Evolutionary conservation across 2,888 invertebrate species (phyloP).

Genomic region (Macrophya alboannulata): DNA sequence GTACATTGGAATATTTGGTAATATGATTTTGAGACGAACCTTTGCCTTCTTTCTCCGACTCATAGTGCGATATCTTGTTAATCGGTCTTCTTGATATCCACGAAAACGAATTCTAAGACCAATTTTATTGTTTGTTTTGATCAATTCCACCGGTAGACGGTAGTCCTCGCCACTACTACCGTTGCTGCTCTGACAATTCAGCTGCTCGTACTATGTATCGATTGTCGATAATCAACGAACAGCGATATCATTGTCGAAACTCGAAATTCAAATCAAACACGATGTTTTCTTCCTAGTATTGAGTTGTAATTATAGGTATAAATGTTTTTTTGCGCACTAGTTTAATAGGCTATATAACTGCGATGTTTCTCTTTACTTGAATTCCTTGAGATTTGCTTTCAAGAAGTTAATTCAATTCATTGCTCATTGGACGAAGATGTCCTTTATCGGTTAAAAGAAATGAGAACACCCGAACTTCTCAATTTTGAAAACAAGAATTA

Average conservation of each 20-base stretch:
- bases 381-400: not conserved
- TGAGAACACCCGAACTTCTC: no score
- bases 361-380: not conserved
- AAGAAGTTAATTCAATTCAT: not conserved
- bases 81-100: not conserved
- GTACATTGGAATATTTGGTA: not conserved
- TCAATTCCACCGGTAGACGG: not conserved
- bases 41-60: slow-evolving; percentile 84
- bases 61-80: slow-evolving; percentile 76
- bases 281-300: not conserved
- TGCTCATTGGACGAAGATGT: not conserved
- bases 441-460: not conserved
- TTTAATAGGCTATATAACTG: no score
- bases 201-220: not conserved
- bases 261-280: slow-evolving; percentile 6
- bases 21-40: slow-evolving; percentile 74
- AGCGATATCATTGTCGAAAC: not conserved
- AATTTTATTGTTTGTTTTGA: slow-evolving; percentile 46
- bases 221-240: not conserved
- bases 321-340: not conserved
- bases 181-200: not conserved
- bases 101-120: not conserved
- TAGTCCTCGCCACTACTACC: not conserved
- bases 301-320: not conserved
- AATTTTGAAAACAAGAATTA: not conserved